Base-by-base conservation (phyloP, 1,140 invertebrate species). In the Drosophila willistoni region DNA sequence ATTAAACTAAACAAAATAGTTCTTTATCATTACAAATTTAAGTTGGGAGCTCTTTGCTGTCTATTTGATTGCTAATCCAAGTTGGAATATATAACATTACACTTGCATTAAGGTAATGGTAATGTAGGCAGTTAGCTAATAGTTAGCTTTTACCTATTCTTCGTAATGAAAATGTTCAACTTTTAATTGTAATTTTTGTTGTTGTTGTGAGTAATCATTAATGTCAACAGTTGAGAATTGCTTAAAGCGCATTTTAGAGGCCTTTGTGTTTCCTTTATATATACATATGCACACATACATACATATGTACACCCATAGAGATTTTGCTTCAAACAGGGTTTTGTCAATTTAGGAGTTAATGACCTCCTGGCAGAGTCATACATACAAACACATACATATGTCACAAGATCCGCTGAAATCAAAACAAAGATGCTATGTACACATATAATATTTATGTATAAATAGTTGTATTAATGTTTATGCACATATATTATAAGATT, bases 201-300 rank as follows among this genome's bases (percentile, higher is more conserved):
- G 22, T 4, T 25, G 64, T 29, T 14, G 33, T 77, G 73, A 70
- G 60, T 75, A 76, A 76, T 76, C 12, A 9, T 39, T 29, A 7
- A 22, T 33, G 25, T 25, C 25, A 56, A 4, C 17, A 25, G n/a
- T 62, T 64, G 54, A 13, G 41, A 64, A 34, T 33, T 63, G 33
- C 19, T 51, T 61, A 34, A 60, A 77, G 61, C 73, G 73, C 73
- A 77, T 56, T 77, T 70, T 1, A 34, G 25, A 22, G 9, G 17
- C 13, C 73, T 64, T 77, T 76, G 73, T 77, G 19, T 77, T 25
- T 22, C 17, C 44, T 19, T 19, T 9, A 47, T 47, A 22, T 7
- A 1, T 29, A 7, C 29, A 29, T 1, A 29, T 1, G 0, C 22
- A 25, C 22, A 25, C 22, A 25, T 4, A 25, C 22, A 29, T 7